phyloP scores from a whole-genome alignment of 2,113 vertebrate species.

The Passer domesticus region DNA sequence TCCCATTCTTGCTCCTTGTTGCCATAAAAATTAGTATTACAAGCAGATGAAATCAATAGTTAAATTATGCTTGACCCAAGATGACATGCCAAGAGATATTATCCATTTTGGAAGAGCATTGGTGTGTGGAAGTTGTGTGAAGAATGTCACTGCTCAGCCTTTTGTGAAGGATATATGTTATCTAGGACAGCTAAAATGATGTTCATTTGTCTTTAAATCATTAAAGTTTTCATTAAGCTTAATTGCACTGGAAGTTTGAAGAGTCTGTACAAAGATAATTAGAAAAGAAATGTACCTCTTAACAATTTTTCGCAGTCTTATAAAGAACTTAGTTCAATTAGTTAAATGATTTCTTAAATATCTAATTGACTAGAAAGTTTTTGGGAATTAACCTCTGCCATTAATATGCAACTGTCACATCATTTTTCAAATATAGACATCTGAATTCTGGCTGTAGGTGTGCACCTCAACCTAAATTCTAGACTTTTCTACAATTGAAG shows the following conservation, averaged over 20 bases:
- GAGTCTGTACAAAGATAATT: neutral
- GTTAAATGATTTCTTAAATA: neutral
- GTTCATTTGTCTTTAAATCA: slow-evolving; percentile 3
- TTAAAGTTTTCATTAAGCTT: slow-evolving; percentile 15
- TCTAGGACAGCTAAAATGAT: neutral
- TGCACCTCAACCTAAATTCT: neutral
- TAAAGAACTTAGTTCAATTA: neutral
- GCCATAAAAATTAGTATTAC: neutral
- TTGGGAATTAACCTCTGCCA: neutral
- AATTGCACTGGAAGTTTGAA: slow-evolving; percentile 10
- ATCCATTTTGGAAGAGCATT: neutral
- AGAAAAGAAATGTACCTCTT: slow-evolving; percentile 1
- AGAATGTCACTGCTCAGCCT: neutral
- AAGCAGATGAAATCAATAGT: neutral
- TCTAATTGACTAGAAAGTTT: neutral
- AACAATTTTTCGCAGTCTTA: neutral
- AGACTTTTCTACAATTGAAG: neutral
- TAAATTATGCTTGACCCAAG: neutral
- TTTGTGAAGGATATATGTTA: neutral
- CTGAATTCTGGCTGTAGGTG: neutral
- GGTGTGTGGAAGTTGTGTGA: neutral
- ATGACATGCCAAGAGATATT: neutral
- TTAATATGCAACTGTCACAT: neutral
- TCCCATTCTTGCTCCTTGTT: neutral
- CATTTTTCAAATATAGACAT: neutral